Conservation (phyloP, 2,113 vertebrate genomes). For the Salvelinus sp. region DNA sequence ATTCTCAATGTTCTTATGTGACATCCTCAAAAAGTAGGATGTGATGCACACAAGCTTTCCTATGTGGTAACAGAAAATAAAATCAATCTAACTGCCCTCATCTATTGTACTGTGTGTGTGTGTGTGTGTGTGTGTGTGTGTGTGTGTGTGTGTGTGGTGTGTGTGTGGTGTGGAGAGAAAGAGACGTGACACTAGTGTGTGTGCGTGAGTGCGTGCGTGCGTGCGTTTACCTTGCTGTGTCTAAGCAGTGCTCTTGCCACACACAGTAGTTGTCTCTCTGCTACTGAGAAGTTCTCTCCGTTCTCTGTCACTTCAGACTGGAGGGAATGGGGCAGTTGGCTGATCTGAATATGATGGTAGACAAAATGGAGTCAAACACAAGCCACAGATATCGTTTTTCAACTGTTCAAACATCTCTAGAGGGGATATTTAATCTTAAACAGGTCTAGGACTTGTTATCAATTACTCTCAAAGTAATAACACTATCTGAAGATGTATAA, state of each 20-base stretch:
- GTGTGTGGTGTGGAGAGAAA: conserved; percentile 13
- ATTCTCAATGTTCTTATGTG: not conserved
- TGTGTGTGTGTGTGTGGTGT: conserved; percentile 6
- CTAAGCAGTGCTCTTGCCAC: conserved; percentile 79
- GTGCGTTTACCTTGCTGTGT: conserved; percentile 76
- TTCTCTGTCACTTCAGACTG: conserved; percentile 78
- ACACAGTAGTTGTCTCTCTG: conserved; percentile 79
- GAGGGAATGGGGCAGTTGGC: conserved; percentile 73
- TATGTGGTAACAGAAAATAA: not conserved
- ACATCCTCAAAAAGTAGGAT: no score
- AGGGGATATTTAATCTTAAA: not conserved
- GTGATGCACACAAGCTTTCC: not conserved
- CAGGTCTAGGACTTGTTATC: not conserved
- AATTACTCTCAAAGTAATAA: not conserved
- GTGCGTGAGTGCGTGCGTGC: no score
- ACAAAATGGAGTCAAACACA: conserved; percentile 1
- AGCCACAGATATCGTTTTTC: no score
- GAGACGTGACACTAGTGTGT: no score
- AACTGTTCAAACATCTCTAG: no score
- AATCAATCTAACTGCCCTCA: conserved; percentile 1
- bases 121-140: not conserved
- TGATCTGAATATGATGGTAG: conserved; percentile 63
- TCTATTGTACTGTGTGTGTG: not conserved
- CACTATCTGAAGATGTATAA: no score
- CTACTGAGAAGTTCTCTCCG: conserved; percentile 82